A percentile compares a stretch with the other conserved stretches of the same genome.
Evolutionary conservation across 1,140 invertebrate species (phyloP).

Genomic region (Marisa cornuarietis): DNA sequence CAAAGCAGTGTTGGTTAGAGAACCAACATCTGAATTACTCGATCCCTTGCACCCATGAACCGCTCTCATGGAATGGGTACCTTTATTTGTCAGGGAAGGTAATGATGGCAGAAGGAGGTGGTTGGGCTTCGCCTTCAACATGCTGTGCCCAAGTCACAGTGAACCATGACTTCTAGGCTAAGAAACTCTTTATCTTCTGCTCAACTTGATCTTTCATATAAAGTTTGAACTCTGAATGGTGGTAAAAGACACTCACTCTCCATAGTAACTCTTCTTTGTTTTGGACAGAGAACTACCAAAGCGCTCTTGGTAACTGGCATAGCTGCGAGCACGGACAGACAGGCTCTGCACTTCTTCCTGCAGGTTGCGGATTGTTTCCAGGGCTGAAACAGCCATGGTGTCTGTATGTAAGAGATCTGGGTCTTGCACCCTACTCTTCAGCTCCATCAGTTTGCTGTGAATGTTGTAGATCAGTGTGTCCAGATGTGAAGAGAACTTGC

Average conservation of each 20-base stretch:
- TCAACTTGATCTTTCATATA: too few relatives aligned
- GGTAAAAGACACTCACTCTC: constrained; percentile 45
- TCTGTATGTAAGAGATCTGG: constrained; percentile 60
- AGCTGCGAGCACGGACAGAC: constrained; percentile 57
- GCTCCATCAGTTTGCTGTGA: constrained; percentile 52
- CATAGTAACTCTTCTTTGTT: constrained; percentile 52
- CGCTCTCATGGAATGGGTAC: too few relatives aligned
- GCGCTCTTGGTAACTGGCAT: constrained; percentile 64
- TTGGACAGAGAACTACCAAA: constrained; percentile 61
- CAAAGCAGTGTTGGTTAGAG: too few relatives aligned
- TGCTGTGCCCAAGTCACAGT: too few relatives aligned
- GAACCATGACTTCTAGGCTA: too few relatives aligned
- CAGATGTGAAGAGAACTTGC: constrained; percentile 63
- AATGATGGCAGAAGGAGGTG: too few relatives aligned
- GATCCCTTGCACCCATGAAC: too few relatives aligned
- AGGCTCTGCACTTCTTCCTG: constrained; percentile 60
- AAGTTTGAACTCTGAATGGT: too few relatives aligned
- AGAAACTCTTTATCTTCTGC: too few relatives aligned
- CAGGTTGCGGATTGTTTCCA: constrained; percentile 57
- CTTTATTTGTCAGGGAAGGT: too few relatives aligned
- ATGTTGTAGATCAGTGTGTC: constrained; percentile 59
- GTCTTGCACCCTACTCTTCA: constrained; percentile 59
- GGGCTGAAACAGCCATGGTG: constrained; percentile 55
- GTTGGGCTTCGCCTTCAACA: too few relatives aligned
- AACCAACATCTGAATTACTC: too few relatives aligned